Evolutionary conservation across 2,113 vertebrate genomes (phyloP).

Genomic region (Morone saxatilis): DNA sequence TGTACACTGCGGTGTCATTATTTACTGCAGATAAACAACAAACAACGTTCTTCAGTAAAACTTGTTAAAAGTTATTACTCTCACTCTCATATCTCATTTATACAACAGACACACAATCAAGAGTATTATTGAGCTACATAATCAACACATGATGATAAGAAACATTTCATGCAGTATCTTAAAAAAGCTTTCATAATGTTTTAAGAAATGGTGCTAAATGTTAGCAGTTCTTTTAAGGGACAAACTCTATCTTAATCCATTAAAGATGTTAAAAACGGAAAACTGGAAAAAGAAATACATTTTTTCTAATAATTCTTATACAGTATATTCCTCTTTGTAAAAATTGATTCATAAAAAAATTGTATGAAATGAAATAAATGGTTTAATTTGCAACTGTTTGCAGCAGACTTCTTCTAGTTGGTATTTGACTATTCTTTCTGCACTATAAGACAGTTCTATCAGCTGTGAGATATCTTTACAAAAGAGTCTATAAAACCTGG

Average conservation of each 20-base stretch:
- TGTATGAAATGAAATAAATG: constrained; percentile 25
- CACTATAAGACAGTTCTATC: not conserved
- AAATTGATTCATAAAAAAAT: constrained; percentile 1
- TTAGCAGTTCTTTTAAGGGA: not conserved
- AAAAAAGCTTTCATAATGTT: not conserved
- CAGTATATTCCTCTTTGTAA: constrained; percentile 25
- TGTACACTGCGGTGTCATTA: not conserved
- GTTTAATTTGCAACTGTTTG: constrained; percentile 15
- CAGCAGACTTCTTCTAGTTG: not conserved
- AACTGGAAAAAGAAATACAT: not conserved
- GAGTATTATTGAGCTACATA: not conserved
- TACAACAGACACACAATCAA: not conserved
- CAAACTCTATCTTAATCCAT: not conserved
- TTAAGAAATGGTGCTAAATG: not conserved
- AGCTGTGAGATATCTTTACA: no score
- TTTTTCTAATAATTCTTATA: not conserved
- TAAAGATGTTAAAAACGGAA: not conserved
- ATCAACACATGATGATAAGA: not conserved
- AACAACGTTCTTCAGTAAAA: not conserved
- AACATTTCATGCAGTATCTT: not conserved
- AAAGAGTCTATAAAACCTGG: no score
- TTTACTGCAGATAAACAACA: not conserved
- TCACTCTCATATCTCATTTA: not conserved
- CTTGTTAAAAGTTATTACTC: not conserved
- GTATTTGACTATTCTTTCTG: not conserved